Base-by-base conservation (phyloP, 64 coral and sea anemone species). In the Hydrozoanthus tunicans region DNA sequence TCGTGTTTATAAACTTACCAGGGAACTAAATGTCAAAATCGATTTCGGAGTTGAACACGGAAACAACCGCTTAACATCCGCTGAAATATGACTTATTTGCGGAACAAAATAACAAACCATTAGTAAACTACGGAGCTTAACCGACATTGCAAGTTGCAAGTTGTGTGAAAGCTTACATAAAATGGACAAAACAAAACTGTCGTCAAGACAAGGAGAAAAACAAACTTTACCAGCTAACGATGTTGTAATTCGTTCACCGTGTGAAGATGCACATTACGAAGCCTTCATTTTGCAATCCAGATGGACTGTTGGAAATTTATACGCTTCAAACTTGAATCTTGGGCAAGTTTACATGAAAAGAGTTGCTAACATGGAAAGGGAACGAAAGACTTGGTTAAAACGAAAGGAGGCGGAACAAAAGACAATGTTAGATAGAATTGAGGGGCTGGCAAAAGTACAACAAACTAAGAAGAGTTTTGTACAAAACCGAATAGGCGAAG, bases 241-340 rank as follows among this genome's bases (percentile, higher is more conserved):
- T 9, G 78, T 69, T 32, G 72, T 89, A 62, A 80, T 84, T 80
- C 89, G 95, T 25, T 97, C 92, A 2, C 95, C 95, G 3, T 97
- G 95, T 51, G 43, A 89, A 20, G 95, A 97, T 60, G 88, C 92
- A 5, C 95, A 97, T 27, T 94, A 94, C 7, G 95, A 97, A 11
- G 95, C 95, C 1, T 97, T 86, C 53, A 92, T 97, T 27, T 54
- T 97, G 24, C 95, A 85, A 5, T 97, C 95, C 5, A 75, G 77
- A 57, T 94, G 95, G 95, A 89, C 95, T 10, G 83, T 97, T 0
- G 95, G 95, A 4, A 93, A 94, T 77, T 80, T 97, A 9, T 97
- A 97, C 51, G 92, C 95, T 3, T 81, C 95, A 14, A 97, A 97
- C 79, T 58, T 97, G 10, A 80, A 97, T 78, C 85, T 97, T 8